phyloP scores from a whole-genome alignment of 2,888 invertebrate genomes.

The Drosophila fungiperda region DNA sequence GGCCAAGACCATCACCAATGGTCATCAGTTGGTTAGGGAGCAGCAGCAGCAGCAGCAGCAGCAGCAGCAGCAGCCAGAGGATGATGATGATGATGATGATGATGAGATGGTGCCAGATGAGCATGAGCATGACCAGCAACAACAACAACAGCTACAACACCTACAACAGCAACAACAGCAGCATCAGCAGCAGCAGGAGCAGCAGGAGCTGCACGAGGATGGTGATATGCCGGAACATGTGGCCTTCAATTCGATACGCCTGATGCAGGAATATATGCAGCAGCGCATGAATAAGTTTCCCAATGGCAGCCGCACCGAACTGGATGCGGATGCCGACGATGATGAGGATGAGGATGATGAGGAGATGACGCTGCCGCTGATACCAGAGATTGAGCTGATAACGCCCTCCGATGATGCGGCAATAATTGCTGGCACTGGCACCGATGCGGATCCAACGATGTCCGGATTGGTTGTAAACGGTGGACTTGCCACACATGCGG shows the following conservation, averaged over 20 bases:
- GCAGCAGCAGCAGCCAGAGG: conserved; percentile 11
- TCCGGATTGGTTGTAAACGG: conserved; percentile 37
- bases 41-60: conserved; percentile 19
- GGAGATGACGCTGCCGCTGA: conserved; percentile 83
- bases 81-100: conserved; percentile 10
- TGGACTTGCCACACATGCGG: background rate
- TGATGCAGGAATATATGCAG: conserved; percentile 84
- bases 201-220: conserved; percentile 48
- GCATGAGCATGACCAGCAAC: conserved; percentile 1
- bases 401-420: conserved; percentile 82
- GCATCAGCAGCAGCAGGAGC: conserved; percentile 15
- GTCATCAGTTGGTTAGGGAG: conserved; percentile 22
- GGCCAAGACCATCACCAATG: conserved; percentile 38
- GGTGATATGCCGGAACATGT: conserved; percentile 66
- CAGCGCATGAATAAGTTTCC: conserved; percentile 81
- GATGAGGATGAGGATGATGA: conserved; percentile 74
- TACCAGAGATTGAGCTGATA: conserved; percentile 84
- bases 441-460: conserved; percentile 21
- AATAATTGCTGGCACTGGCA: conserved; percentile 27
- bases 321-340: conserved; percentile 54
- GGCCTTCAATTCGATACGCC: conserved; percentile 81
- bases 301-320: conserved; percentile 52
- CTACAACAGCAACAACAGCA: background rate
- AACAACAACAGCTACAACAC: background rate
- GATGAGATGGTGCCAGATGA: conserved; percentile 16